Evolutionary conservation across 2,797 vertebrate genomes (phyloP).

Genomic region (Acomys russatus): DNA sequence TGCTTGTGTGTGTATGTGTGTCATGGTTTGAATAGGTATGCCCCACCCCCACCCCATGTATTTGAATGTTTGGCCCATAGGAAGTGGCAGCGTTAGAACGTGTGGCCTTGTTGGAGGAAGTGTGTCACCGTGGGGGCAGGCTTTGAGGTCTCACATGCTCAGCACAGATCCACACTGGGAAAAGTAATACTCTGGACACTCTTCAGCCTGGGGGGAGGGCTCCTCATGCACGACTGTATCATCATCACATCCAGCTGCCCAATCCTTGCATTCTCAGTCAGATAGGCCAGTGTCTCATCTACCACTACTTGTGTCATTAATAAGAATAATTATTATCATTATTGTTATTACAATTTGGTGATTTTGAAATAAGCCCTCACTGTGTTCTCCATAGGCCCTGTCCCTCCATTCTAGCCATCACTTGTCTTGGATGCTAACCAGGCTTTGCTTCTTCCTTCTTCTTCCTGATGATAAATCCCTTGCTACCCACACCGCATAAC

Average conservation of each 20-base stretch:
- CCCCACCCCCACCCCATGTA: not conserved
- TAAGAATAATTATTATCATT: no score
- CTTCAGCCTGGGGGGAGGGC: not conserved
- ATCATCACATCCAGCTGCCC: not conserved
- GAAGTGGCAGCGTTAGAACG: not conserved
- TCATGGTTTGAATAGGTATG: not conserved
- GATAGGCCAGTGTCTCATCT: not conserved
- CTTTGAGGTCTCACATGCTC: not conserved
- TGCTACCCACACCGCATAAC: slow-evolving; percentile 63
- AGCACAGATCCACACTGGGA: not conserved
- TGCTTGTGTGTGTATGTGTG: not conserved
- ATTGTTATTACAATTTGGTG: not conserved
- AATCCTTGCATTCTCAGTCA: not conserved
- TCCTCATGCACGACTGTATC: not conserved
- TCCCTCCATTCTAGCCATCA: slow-evolving; percentile 12
- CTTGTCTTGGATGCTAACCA: not conserved
- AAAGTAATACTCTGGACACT: not conserved
- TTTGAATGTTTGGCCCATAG: not conserved
- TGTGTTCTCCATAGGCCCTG: not conserved
- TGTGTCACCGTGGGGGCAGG: not conserved
- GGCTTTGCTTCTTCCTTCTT: not conserved
- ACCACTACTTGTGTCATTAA: accelerated
- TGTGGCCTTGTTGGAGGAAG: not conserved
- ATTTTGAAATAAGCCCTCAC: not conserved
- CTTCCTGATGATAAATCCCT: not conserved